These are phyloP conservation scores for Atta texana DNA, from an alignment of 1,140 invertebrate genomes.

Conservation along the genomic window DNA sequence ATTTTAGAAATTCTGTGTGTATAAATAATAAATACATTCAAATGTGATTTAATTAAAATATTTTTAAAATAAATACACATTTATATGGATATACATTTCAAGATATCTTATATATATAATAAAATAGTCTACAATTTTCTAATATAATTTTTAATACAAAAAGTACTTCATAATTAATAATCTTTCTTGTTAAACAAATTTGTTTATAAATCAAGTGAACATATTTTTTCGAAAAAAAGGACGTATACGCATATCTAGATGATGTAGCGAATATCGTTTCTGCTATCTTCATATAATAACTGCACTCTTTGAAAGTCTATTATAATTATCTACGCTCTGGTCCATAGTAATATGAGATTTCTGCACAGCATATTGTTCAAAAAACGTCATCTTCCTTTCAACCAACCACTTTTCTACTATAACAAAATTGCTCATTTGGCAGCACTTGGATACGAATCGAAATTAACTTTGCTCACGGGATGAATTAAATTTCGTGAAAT, in stretches of 20 bases:
- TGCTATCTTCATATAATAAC: slow-evolving; percentile 2
- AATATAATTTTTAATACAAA: not conserved
- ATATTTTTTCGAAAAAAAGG: not conserved
- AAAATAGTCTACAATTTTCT: not conserved
- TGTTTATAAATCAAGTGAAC: not conserved
- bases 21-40: not conserved
- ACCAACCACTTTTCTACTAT: slow-evolving; percentile 30
- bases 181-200: not conserved
- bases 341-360: not conserved
- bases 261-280: slow-evolving; percentile 33
- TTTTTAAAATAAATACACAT: not conserved
- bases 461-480: slow-evolving; percentile 12
- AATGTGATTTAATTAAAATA: not conserved
- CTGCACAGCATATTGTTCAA: not conserved
- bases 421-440: not conserved
- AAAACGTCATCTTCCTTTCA: slow-evolving; percentile 25
- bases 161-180: not conserved
- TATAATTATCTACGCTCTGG: slow-evolving; percentile 25
- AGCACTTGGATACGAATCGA: not conserved
- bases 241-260: not conserved
- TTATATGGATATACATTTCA: not conserved
- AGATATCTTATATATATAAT: not conserved
- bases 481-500: slow-evolving; percentile 43
- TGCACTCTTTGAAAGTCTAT: too few relatives aligned
- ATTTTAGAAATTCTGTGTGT: not conserved